Evolutionary conservation across 2,888 invertebrate species (phyloP).

Genomic region (Ceratothoa steindachneri): DNA sequence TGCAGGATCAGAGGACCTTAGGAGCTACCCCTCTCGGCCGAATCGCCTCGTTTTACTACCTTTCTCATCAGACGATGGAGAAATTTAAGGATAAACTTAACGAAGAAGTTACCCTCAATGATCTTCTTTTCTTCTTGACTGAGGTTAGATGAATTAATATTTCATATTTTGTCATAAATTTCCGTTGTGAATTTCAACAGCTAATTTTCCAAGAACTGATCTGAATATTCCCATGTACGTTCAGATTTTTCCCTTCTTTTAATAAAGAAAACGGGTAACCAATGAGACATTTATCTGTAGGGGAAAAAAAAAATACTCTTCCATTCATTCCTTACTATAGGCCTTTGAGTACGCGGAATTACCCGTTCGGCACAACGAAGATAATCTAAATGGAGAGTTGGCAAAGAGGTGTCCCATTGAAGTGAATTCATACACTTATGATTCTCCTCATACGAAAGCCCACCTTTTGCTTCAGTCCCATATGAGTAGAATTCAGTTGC

Average conservation of each 20-base stretch:
- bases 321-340: no score
- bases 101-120: slow-evolving; percentile 64
- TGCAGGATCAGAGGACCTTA: slow-evolving; percentile 63
- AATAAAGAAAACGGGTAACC: no score
- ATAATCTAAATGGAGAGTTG: slow-evolving; percentile 84
- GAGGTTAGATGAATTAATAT: slow-evolving; percentile 54
- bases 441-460: slow-evolving; percentile 91
- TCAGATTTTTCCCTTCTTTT: no score
- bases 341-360: slow-evolving; percentile 84
- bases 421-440: slow-evolving; percentile 69
- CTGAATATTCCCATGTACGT: no score
- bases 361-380: slow-evolving; percentile 97
- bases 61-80: slow-evolving; percentile 84
- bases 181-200: background rate
- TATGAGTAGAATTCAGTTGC: slow-evolving; percentile 74
- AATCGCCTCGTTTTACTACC: slow-evolving; percentile 93
- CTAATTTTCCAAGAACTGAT: no score
- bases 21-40: slow-evolving; percentile 76
- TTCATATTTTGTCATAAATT: background rate
- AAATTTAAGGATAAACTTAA: slow-evolving; percentile 70
- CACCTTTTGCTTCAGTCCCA: slow-evolving; percentile 91
- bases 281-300: no score
- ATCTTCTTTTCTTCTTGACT: slow-evolving; percentile 72
- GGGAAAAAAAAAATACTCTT: no score
- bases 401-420: slow-evolving; percentile 69